These are phyloP conservation scores for Amphiura filiformis DNA, from an alignment of 35 echinoderm and acorn worm genomes.

Conservation along the genomic window DNA sequence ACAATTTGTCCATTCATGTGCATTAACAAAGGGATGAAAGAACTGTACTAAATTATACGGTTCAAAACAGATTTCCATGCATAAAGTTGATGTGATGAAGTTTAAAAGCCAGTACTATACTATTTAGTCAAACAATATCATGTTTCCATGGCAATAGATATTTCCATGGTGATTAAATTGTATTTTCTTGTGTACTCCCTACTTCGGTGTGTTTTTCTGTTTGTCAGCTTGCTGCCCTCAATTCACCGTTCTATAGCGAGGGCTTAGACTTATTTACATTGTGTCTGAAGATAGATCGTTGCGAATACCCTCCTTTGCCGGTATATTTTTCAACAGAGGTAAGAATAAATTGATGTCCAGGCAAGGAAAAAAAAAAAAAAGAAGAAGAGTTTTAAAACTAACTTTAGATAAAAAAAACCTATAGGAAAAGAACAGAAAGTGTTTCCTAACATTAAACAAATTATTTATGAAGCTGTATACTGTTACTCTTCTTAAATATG, in stretches of 20 bases:
- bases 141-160: too few species aligned
- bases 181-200: background rate
- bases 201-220: background rate
- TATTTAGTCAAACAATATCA: too few species aligned
- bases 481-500: too few species aligned
- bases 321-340: slow-evolving; percentile 75
- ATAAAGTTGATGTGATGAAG: too few species aligned
- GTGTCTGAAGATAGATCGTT: slow-evolving; percentile 91
- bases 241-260: slow-evolving; percentile 95
- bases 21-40: too few species aligned
- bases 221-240: slow-evolving; percentile 81
- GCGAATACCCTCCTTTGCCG: slow-evolving; percentile 82
- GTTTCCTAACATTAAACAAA: too few species aligned
- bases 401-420: too few species aligned
- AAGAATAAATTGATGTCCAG: slow-evolving; percentile 7
- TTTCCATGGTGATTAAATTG: background rate
- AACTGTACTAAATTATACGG: too few species aligned
- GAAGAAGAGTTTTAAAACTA: background rate
- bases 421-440: background rate
- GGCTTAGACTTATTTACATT: slow-evolving; percentile 76
- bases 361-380: background rate
- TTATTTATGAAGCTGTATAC: too few species aligned
- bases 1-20: too few species aligned
- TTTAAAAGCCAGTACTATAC: too few species aligned
- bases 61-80: too few species aligned